Evolutionary conservation across 1,140 invertebrate species (phyloP).

Genomic region (Protaetia brevitarsis): DNA sequence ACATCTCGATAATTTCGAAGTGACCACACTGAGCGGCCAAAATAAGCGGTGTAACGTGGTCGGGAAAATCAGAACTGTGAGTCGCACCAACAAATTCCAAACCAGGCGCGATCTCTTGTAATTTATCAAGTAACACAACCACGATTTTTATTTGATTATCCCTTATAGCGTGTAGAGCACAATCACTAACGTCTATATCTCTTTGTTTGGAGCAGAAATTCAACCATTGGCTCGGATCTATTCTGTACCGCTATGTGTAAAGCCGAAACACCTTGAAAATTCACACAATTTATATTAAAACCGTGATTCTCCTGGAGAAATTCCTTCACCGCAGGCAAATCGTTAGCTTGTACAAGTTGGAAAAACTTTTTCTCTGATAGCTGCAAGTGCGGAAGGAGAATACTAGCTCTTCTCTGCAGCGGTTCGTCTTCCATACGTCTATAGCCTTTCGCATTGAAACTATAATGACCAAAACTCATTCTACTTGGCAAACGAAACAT

Average conservation of each 20-base stretch:
- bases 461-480: conserved; percentile 28
- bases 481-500: conserved; percentile 21
- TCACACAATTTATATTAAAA: conserved; percentile 53
- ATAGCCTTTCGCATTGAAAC: conserved; percentile 31
- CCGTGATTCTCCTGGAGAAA: conserved; percentile 46
- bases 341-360: conserved; percentile 48
- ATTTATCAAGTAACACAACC: conserved; percentile 51
- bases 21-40: conserved; percentile 69
- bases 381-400: conserved; percentile 49
- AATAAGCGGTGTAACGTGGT: conserved; percentile 68
- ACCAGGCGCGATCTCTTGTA: conserved; percentile 48
- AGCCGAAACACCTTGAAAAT: conserved; percentile 57
- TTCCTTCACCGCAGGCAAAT: conserved; percentile 45
- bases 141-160: conserved; percentile 53
- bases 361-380: conserved; percentile 53
- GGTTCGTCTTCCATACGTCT: conserved; percentile 35
- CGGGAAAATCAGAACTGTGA: conserved; percentile 60
- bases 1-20: conserved; percentile 64
- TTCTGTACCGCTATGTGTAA: conserved; percentile 56
- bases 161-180: conserved; percentile 55
- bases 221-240: conserved; percentile 53
- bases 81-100: conserved; percentile 54
- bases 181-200: conserved; percentile 55
- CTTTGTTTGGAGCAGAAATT: conserved; percentile 52
- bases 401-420: conserved; percentile 40